These are phyloP conservation scores for Galerucella nymphaeae DNA, from an alignment of 2,888 invertebrate species.

Conservation along the genomic window DNA sequence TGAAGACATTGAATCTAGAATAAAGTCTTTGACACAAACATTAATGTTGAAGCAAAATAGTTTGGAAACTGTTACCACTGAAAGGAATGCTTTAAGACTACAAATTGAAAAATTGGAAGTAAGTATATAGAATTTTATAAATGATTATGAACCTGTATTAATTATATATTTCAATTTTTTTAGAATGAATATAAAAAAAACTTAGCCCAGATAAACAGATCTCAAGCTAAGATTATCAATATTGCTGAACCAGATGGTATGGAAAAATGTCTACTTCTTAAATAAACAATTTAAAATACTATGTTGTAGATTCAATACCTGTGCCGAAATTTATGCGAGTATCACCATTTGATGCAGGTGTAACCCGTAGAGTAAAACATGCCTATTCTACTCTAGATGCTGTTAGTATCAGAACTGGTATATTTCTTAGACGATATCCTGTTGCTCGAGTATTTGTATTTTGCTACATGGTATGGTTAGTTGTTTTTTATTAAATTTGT, in stretches of 20 bases:
- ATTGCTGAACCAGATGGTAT: conserved; percentile 72
- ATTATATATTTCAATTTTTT: conserved; percentile 46
- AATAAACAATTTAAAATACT: not conserved
- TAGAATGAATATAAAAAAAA: conserved; percentile 73
- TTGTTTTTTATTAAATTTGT: conserved; percentile 8
- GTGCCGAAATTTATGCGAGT: conserved; percentile 79
- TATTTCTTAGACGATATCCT: conserved; percentile 84
- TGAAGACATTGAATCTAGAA: conserved; percentile 66
- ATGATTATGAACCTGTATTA: conserved; percentile 54
- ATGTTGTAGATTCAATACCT: conserved; percentile 71
- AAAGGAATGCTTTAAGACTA: conserved; percentile 85
- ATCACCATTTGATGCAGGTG: conserved; percentile 80
- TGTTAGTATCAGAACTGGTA: conserved; percentile 81
- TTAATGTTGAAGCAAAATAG: conserved; percentile 87
- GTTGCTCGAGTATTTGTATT: conserved; percentile 84
- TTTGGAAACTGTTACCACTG: conserved; percentile 84
- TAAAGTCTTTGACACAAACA: conserved; percentile 80
- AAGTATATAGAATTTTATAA: conserved; percentile 32
- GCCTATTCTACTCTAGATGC: conserved; percentile 82
- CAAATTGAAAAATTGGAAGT: conserved; percentile 87
- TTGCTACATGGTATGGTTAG: conserved; percentile 81
- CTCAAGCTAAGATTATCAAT: conserved; percentile 67
- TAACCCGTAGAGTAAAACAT: conserved; percentile 79
- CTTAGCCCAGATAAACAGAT: conserved; percentile 67
- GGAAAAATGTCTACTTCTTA: not conserved